Percentiles rank a stretch among this genome's conserved stretches.
Evolutionary conservation across 2,888 invertebrate genomes (phyloP).

Genomic region (Protonemura montana): DNA sequence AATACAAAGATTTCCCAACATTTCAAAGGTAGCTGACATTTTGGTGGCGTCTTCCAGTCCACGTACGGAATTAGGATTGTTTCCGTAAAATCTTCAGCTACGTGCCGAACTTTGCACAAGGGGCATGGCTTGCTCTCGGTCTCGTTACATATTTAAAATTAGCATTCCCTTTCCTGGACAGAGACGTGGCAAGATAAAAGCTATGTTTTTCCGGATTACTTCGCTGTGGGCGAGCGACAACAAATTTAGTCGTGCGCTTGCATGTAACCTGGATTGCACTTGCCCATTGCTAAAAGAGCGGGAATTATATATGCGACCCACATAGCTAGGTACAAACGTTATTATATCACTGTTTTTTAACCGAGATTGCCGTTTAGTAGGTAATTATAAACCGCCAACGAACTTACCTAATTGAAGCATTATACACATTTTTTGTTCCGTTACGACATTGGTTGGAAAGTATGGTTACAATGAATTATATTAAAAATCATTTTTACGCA

Average conservation of each 20-base stretch:
- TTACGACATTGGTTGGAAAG: slow-evolving; percentile 5
- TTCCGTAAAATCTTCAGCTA: too few species aligned
- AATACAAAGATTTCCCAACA: too few species aligned
- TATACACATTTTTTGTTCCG: background rate
- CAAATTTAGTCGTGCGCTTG: background rate
- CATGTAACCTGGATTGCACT: background rate
- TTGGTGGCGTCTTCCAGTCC: too few species aligned
- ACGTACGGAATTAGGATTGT: too few species aligned
- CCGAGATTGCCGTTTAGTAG: background rate
- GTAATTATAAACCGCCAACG: slow-evolving; percentile 1
- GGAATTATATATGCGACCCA: slow-evolving; percentile 14
- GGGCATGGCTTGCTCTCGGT: background rate
- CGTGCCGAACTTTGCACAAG: too few species aligned
- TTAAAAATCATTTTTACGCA: slow-evolving; percentile 21
- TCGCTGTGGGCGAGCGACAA: background rate
- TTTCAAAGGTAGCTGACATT: too few species aligned
- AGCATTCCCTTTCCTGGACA: background rate
- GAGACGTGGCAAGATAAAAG: background rate
- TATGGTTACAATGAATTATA: slow-evolving; percentile 32
- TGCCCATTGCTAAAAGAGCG: background rate
- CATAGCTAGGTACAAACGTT: background rate
- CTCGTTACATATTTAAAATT: background rate
- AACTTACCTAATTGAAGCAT: slow-evolving; percentile 14
- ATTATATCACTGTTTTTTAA: slow-evolving; percentile 2
- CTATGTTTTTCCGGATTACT: background rate